A percentile compares a stretch with the other conserved stretches of the same genome.
These are phyloP conservation scores for Sorex fumeus DNA, from an alignment of 2,113 vertebrate species.

Conservation along the genomic window DNA sequence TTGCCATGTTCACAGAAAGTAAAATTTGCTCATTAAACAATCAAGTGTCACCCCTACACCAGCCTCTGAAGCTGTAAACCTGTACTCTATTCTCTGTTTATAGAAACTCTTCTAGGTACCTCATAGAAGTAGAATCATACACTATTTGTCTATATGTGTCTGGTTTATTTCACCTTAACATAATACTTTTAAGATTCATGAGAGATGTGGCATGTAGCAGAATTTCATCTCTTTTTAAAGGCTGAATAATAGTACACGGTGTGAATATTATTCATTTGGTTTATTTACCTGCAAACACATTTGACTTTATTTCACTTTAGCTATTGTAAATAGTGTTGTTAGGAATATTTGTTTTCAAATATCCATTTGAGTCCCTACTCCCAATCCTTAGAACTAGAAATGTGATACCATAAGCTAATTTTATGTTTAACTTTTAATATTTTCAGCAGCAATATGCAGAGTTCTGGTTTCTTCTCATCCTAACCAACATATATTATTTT, in stretches of 20 bases:
- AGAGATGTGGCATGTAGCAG: not conserved
- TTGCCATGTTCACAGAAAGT: not conserved
- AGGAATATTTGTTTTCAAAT: not conserved
- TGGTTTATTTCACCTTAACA: not conserved
- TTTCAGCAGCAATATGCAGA: not conserved
- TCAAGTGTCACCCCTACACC: too few species aligned
- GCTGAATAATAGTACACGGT: not conserved
- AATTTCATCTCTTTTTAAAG: constrained; percentile 16
- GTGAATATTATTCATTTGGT: not conserved
- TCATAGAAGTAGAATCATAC: not conserved
- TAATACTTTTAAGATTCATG: constrained; percentile 25
- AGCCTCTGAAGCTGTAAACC: not conserved
- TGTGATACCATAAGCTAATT: not conserved
- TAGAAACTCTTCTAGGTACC: not conserved
- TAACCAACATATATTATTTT: not conserved
- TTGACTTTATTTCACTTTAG: not conserved
- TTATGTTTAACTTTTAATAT: constrained; percentile 22
- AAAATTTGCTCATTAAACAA: not conserved
- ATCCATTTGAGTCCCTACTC: not conserved
- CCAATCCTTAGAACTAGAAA: not conserved
- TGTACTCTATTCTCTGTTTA: not conserved
- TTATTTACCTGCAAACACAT: not conserved
- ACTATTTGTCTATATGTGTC: not conserved
- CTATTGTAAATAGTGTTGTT: not conserved
- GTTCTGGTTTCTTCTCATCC: not conserved